A percentile compares a stretch with the other conserved stretches of the same genome.
These are phyloP conservation scores for Cacoxenus indagator DNA, from an alignment of 2,888 invertebrate genomes.

Conservation along the genomic window DNA sequence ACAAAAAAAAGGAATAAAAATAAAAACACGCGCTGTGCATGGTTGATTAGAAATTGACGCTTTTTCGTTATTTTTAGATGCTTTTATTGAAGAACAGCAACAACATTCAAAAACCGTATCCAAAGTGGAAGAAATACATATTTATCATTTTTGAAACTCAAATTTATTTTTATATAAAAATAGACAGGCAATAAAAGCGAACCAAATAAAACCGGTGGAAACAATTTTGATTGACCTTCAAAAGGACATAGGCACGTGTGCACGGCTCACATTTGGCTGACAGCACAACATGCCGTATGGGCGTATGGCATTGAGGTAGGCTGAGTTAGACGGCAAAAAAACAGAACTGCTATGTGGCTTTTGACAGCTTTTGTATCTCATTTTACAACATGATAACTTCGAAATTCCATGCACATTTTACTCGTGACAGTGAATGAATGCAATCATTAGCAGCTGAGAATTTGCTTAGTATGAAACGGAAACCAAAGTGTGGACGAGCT, in stretches of 20 bases:
- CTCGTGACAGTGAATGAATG: no score
- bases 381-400: no score
- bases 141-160: slow-evolving; percentile 7
- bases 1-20: neutral
- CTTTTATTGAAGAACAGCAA: slow-evolving; percentile 15
- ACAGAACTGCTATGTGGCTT: no score
- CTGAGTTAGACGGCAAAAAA: no score
- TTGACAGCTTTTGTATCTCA: no score
- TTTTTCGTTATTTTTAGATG: slow-evolving; percentile 25
- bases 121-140: neutral
- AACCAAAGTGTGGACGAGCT: no score
- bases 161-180: slow-evolving; percentile 27
- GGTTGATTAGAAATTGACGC: slow-evolving; percentile 29
- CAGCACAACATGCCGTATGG: no score
- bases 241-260: slow-evolving; percentile 50
- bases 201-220: slow-evolving; percentile 32
- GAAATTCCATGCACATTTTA: no score
- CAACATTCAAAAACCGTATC: neutral
- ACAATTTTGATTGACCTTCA: slow-evolving; percentile 51
- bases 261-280: neutral
- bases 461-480: no score
- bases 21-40: slow-evolving; percentile 11
- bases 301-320: neutral
- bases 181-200: slow-evolving; percentile 15
- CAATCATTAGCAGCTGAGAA: no score